Evolutionary conservation across 2,888 invertebrate genomes (phyloP).

Genomic region (Smittia sp.): DNA sequence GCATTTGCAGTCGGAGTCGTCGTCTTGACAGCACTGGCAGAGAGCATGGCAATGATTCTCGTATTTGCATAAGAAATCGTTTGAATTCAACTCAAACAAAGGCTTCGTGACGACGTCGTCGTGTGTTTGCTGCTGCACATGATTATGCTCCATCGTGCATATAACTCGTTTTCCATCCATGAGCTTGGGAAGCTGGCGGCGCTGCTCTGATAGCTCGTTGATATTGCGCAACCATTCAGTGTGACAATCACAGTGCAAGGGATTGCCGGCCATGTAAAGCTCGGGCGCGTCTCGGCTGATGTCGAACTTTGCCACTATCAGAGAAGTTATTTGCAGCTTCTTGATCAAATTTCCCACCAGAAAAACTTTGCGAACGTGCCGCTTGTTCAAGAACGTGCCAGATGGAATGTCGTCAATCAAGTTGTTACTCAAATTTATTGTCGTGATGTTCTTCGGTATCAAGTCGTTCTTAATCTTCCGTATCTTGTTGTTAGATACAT

Average conservation of each 20-base stretch:
- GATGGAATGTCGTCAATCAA: conserved; percentile 66
- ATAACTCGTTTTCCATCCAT: conserved; percentile 75
- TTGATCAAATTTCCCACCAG: conserved; percentile 71
- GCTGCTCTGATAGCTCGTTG: conserved; percentile 67
- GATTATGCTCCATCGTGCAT: conserved; percentile 70
- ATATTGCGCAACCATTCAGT: conserved; percentile 84
- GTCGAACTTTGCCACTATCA: conserved; percentile 60
- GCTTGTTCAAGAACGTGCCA: conserved; percentile 69
- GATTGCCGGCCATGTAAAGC: conserved; percentile 79
- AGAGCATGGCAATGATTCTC: conserved; percentile 79
- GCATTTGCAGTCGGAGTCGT: conserved; percentile 71
- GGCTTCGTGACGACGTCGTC: conserved; percentile 53
- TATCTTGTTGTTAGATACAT: conserved; percentile 71
- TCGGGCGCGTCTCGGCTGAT: conserved; percentile 64
- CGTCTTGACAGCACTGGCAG: conserved; percentile 85
- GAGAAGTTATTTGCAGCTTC: conserved; percentile 68
- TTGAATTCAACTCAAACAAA: conserved; percentile 65
- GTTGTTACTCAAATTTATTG: conserved; percentile 71
- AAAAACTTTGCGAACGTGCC: conserved; percentile 71
- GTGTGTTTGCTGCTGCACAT: conserved; percentile 55
- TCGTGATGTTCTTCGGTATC: conserved; percentile 71
- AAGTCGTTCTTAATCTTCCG: conserved; percentile 65
- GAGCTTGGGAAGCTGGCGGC: conserved; percentile 72
- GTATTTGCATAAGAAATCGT: conserved; percentile 78
- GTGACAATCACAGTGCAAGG: conserved; percentile 79